Evolutionary conservation across 2,888 invertebrate genomes (phyloP).

Genomic region (Morpho achilles): DNA sequence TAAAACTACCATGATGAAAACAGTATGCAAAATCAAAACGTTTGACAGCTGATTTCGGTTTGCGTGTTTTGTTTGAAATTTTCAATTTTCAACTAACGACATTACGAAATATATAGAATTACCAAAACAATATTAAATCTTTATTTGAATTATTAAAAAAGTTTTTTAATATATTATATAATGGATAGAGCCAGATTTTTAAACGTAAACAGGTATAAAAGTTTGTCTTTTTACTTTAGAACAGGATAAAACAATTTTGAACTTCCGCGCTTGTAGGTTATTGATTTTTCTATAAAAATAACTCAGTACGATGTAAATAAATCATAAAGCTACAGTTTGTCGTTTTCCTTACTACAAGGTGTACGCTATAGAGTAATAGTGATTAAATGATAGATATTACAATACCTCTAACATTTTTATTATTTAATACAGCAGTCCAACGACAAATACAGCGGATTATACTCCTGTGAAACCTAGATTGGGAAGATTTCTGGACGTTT

Average conservation of each 20-base stretch:
- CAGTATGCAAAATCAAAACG: constrained; percentile 13
- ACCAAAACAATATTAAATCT: too few relatives aligned
- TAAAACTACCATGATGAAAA: background rate
- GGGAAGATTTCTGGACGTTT: constrained; percentile 64
- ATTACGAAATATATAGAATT: too few relatives aligned
- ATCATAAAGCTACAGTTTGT: constrained; percentile 59
- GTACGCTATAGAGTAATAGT: constrained; percentile 6
- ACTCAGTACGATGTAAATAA: constrained; percentile 74
- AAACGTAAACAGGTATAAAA: constrained; percentile 46
- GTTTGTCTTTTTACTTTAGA: constrained; percentile 24
- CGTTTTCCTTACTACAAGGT: constrained; percentile 37
- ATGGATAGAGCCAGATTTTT: constrained; percentile 46
- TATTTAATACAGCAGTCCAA: constrained; percentile 23
- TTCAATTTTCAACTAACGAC: constrained; percentile 21
- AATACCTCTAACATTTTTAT: constrained; percentile 3
- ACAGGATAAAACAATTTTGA: constrained; percentile 43
- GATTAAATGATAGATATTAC: background rate
- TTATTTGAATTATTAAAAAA: background rate
- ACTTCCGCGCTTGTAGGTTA: constrained; percentile 71
- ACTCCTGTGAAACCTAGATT: constrained; percentile 64
- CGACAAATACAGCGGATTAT: constrained; percentile 42
- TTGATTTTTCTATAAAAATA: constrained; percentile 76
- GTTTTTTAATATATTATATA: background rate
- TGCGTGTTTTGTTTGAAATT: constrained; percentile 33
- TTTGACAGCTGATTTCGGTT: constrained; percentile 31